Evolutionary conservation across 2,888 invertebrate species (phyloP).

Genomic region (Callimorpha dominula): DNA sequence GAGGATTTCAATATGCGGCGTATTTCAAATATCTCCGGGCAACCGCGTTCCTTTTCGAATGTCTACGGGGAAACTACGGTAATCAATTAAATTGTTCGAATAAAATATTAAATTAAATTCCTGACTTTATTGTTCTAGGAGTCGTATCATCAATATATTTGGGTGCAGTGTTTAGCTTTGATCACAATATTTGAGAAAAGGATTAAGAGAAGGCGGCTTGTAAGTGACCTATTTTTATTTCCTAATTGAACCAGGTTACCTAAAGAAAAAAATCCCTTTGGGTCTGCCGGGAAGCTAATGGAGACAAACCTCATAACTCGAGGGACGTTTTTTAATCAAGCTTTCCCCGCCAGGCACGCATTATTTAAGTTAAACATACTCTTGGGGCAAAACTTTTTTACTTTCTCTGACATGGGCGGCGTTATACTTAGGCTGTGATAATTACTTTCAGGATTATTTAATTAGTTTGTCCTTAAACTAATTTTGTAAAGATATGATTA

Average conservation of each 20-base stretch:
- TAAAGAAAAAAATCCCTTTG: constrained; percentile 57
- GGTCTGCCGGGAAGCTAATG: constrained; percentile 59
- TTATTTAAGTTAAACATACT: constrained; percentile 43
- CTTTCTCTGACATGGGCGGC: constrained; percentile 1
- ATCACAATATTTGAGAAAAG: background rate
- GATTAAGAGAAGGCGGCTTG: constrained; percentile 11
- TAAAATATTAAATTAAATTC: constrained; percentile 71
- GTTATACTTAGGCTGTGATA: constrained; percentile 18
- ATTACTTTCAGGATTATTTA: constrained; percentile 20
- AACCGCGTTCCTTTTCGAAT: constrained; percentile 65
- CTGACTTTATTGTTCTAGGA: constrained; percentile 36
- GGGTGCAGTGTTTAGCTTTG: constrained; percentile 4
- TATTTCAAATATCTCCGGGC: constrained; percentile 78
- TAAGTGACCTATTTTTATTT: constrained; percentile 33
- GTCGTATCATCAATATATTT: constrained; percentile 30
- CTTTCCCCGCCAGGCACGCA: constrained; percentile 51
- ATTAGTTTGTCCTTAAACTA: constrained; percentile 8
- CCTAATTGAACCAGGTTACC: constrained; percentile 60
- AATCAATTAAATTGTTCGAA: constrained; percentile 76
- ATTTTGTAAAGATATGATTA: constrained; percentile 1
- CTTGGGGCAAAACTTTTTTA: constrained; percentile 22
- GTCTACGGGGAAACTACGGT: constrained; percentile 59
- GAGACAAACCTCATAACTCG: constrained; percentile 59
- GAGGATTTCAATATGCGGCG: constrained; percentile 82
- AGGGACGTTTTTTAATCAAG: constrained; percentile 66